A percentile compares a stretch with the other conserved stretches of the same genome.
phyloP scores from a whole-genome alignment of 2,797 vertebrate species.

The Muscicapa striata region DNA sequence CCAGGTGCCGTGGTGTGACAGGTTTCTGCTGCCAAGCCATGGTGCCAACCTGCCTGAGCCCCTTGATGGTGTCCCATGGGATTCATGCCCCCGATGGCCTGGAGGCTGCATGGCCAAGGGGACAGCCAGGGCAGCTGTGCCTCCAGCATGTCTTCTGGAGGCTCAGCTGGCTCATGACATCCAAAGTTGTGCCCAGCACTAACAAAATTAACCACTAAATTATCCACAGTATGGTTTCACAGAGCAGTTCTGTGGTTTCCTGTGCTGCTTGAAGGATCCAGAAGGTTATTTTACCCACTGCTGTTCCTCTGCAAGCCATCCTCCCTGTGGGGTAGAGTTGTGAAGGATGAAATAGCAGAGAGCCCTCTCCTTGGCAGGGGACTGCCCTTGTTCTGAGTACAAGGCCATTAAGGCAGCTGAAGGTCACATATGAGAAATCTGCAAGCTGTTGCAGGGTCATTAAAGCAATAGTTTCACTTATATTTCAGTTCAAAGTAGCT shows the following conservation, averaged over 20 bases:
- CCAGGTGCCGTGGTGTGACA: neutral
- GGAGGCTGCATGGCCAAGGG: neutral
- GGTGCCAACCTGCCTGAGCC: neutral
- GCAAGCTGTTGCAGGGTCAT: neutral
- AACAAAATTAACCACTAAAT: neutral
- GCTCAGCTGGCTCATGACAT: neutral
- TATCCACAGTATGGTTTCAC: neutral
- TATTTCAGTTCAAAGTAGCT: neutral
- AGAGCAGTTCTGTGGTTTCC: neutral
- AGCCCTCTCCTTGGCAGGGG: neutral
- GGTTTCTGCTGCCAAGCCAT: neutral
- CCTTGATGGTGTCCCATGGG: rapidly evolving
- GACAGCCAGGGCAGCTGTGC: neutral
- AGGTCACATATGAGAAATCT: neutral
- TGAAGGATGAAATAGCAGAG: neutral
- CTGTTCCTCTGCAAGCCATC: neutral
- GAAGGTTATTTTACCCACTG: neutral
- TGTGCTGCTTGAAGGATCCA: neutral
- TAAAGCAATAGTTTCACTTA: neutral
- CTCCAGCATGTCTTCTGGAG: neutral
- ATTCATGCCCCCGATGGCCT: rapidly evolving
- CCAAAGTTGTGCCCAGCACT: neutral
- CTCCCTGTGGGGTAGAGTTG: neutral
- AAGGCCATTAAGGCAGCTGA: neutral
- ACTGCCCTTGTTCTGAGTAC: neutral